Conservation (phyloP, 2,113 vertebrate species). For the Natator depressus region DNA sequence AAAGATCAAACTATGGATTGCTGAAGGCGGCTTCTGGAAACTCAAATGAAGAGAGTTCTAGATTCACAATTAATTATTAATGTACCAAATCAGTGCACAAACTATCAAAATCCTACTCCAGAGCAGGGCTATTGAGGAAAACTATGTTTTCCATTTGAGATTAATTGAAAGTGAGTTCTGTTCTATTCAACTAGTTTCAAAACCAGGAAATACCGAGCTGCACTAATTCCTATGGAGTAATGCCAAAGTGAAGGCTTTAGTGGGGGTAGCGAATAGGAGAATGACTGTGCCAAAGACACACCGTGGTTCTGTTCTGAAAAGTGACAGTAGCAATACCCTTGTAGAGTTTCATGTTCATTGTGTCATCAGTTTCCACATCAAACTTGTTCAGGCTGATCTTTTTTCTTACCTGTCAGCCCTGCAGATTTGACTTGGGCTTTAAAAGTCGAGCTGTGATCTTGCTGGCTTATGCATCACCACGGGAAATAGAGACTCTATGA, state of each 20-base stretch:
- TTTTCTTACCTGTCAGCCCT: neutral
- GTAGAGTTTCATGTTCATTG: neutral
- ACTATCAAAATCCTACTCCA: constrained; percentile 28
- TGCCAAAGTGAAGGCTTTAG: neutral
- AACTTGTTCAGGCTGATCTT: neutral
- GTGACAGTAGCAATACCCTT: neutral
- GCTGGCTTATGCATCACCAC: neutral
- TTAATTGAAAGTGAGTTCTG: no score
- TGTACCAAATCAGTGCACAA: constrained; percentile 32
- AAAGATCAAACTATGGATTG: constrained; percentile 30
- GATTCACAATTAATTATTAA: constrained; percentile 28
- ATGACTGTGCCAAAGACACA: neutral
- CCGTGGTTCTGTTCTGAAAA: neutral
- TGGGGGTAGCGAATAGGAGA: neutral
- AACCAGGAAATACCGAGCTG: neutral
- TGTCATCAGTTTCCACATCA: neutral
- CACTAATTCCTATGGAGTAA: neutral
- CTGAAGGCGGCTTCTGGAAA: constrained; percentile 30
- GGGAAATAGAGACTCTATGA: neutral
- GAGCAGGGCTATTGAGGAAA: constrained; percentile 29
- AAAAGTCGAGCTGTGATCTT: neutral
- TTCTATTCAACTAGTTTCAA: neutral
- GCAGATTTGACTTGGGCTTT: constrained; percentile 6
- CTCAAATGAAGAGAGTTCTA: constrained; percentile 40
- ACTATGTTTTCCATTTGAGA: neutral